Percentiles rank a stretch among this genome's conserved stretches.
Evolutionary conservation across 2,113 vertebrate species (phyloP).

Genomic region (Lanius ludovicianus): DNA sequence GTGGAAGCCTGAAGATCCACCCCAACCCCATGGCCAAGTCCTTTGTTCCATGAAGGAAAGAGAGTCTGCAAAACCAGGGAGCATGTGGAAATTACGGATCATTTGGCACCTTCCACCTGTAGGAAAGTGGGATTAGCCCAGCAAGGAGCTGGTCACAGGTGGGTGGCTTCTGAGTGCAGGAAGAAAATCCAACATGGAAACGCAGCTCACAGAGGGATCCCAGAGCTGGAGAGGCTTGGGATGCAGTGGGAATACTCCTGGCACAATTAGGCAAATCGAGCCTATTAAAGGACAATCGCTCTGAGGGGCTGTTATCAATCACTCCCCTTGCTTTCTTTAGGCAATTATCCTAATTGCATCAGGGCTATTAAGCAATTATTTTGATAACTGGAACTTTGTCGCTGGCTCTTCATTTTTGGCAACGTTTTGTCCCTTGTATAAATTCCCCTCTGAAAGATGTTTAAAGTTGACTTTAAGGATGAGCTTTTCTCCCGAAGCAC

Average conservation of each 20-base stretch:
- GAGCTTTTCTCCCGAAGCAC: not conserved
- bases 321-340: not conserved
- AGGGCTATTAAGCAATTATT: not conserved
- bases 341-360: not conserved
- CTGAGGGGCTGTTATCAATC: not conserved
- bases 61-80: fast-evolving
- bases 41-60: not conserved
- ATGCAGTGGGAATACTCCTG: not conserved
- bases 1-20: not conserved
- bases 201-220: not conserved
- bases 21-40: fast-evolving
- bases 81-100: fast-evolving
- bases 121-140: not conserved
- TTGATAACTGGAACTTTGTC: not conserved
- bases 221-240: not conserved
- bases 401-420: not conserved
- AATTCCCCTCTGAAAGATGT: not conserved
- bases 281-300: not conserved
- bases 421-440: not conserved
- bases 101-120: not conserved
- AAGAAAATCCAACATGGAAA: not conserved
- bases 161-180: fast-evolving
- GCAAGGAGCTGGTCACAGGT: fast-evolving
- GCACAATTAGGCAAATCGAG: not conserved
- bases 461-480: not conserved